These are phyloP conservation scores for Rhagoletis zephyria DNA, from an alignment of 1,140 invertebrate species.

Conservation along the genomic window DNA sequence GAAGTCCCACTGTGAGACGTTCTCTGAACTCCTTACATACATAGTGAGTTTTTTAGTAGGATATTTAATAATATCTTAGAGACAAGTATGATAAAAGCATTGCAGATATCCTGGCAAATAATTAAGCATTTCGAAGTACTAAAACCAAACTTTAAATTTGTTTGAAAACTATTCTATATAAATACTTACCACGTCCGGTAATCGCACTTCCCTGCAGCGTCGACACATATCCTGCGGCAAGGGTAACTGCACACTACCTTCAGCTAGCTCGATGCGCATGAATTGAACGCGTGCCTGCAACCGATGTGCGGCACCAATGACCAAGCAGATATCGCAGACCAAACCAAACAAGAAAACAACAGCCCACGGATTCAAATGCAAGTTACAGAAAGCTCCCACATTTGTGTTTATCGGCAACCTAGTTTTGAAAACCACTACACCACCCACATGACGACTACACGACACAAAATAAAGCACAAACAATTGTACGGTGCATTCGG, in stretches of 20 bases:
- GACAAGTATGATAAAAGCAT: too few relatives aligned
- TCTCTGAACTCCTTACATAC: too few relatives aligned
- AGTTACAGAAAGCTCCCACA: background rate
- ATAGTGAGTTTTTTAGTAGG: too few relatives aligned
- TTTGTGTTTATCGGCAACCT: background rate
- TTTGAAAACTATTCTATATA: too few relatives aligned
- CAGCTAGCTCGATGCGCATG: slow-evolving; percentile 38
- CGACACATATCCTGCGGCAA: background rate
- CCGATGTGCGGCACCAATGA: slow-evolving; percentile 31
- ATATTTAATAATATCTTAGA: too few relatives aligned
- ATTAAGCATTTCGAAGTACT: too few relatives aligned
- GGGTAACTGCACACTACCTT: background rate
- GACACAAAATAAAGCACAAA: slow-evolving; percentile 54
- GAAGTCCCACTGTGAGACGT: too few relatives aligned
- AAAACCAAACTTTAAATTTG: too few relatives aligned
- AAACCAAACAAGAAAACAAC: slow-evolving; percentile 23
- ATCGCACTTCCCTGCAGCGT: background rate
- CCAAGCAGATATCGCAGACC: slow-evolving; percentile 52
- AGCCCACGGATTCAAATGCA: slow-evolving; percentile 40
- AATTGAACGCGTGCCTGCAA: background rate
- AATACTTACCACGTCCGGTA: background rate
- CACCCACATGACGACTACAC: background rate
- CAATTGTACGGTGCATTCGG: slow-evolving; percentile 53
- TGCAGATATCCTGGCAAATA: too few relatives aligned
- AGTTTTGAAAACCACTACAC: background rate